Base-by-base conservation (phyloP, 2,888 invertebrate genomes). In the Caenorhabditis doughertyi region DNA sequence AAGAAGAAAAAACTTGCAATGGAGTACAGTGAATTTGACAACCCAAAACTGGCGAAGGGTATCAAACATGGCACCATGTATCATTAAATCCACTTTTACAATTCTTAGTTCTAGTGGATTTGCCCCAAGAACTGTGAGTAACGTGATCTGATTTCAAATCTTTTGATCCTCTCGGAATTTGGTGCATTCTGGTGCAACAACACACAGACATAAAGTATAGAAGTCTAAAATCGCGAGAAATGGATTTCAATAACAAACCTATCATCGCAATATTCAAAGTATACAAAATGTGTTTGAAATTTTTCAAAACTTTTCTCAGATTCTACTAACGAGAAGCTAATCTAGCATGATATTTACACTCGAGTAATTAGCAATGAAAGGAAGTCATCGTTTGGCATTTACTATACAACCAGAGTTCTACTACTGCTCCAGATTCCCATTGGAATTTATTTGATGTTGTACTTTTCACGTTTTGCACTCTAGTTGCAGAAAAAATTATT, bases 261-360 rank as follows among this genome's bases (percentile, higher is more conserved):
- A n/a, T 8, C 23, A 23, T 0, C 42, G 32, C 65, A 35, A 21
- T 29, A 11, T 32, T 13, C 11, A 49, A 49, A 11, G 18, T 25
- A 64, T 39, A 39, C 39, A 53, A 21, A 18, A 53, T 21, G 35
- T 51, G 51, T 51, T 53, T 23, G 67, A n/a, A 29, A 56, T 27
- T 55, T 18, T 18, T 42, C 27, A 47, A 29, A 29, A 23, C 7
- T 58, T 39, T 39, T 58, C 5, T 23, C n/a, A n/a, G n/a, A n/a
- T n/a, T n/a, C 16, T 64, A 47, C 32, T 49, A 64, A 64, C 21
- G 32, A 49, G 32, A 7, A 21, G 18, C 13, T 64, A 64, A 64
- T 64, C 56, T 44, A 32, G n/a, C 25, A 35, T 74, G 74, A 65
- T 74, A 73, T 73, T 73, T 64, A 74, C 74, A 18, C 35, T 27